Evolutionary conservation across 2,888 invertebrate genomes (phyloP), one percentile per base, ranked within the genome.

Genomic region (Branchellion lobata): DNA sequence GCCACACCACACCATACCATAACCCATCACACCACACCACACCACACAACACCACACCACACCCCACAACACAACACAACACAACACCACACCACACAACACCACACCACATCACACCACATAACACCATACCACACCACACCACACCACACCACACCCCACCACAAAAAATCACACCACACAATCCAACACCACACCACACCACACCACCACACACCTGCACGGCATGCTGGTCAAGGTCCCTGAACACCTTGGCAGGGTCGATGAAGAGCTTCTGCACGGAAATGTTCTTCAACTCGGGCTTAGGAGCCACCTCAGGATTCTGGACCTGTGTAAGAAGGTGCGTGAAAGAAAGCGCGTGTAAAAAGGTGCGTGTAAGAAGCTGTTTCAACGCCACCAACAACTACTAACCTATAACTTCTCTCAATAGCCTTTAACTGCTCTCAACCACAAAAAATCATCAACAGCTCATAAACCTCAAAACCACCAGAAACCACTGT

Each of bases 171-270:
- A n/a, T n/a, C n/a, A n/a, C n/a, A n/a, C n/a, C n/a, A n/a, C n/a
- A n/a, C n/a, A n/a, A n/a, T n/a, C n/a, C n/a, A n/a, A n/a, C n/a
- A n/a, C n/a, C n/a, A n/a, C n/a, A n/a, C n/a, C n/a, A n/a, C n/a
- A n/a, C n/a, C n/a, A n/a, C n/a, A n/a, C n/a, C n/a, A n/a, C n/a
- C n/a, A n/a, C n/a, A n/a, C n/a, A 87, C 87, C 86, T 87, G 86
- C 76, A 87, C 85, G 79, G 87, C 87, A 78, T 87, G 87, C 77
- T 85, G 85, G 83, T 87, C 87, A 5, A 87, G 86, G 68, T 85
- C 85, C 82, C 86, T 84, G 81, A 87, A 84, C 53, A 86, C 85
- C 73, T 84, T 82, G 65, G 84, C 82, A 51, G 84, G 84, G 80
- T 87, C 86, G 78, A 85, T 86, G 47, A 84, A 84, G 8, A 86